These are phyloP conservation scores for Scolanthus callimorphus DNA, from an alignment of 92 coral and sea anemone genomes.

Conservation along the genomic window DNA sequence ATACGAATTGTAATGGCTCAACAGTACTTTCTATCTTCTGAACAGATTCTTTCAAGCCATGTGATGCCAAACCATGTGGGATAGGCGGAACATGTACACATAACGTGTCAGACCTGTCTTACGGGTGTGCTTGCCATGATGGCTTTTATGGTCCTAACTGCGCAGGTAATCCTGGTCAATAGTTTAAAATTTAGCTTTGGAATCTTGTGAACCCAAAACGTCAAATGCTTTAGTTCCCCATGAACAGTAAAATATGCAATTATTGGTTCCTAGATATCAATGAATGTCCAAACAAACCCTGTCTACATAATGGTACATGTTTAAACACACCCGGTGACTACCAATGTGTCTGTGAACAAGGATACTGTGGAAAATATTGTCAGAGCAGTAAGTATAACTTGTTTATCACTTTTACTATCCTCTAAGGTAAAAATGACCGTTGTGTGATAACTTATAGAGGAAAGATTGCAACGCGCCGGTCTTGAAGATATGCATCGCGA, in stretches of 20 bases:
- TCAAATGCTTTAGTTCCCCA: too few relatives aligned
- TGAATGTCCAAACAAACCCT: constrained; percentile 3
- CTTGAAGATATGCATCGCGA: too few relatives aligned
- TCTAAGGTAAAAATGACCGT: too few relatives aligned
- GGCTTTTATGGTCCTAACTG: not conserved
- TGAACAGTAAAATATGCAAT: too few relatives aligned
- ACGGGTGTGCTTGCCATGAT: not conserved
- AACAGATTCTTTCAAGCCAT: not conserved
- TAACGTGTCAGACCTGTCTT: not conserved
- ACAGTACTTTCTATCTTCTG: too few relatives aligned
- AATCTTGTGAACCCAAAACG: too few relatives aligned
- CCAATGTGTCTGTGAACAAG: constrained; percentile 14
- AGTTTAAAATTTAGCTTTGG: too few relatives aligned
- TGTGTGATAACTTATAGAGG: too few relatives aligned
- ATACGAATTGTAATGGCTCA: too few relatives aligned
- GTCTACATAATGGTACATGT: constrained; percentile 15
- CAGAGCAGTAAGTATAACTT: constrained; percentile 7
- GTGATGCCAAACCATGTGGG: constrained; percentile 15
- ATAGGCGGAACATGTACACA: constrained; percentile 8
- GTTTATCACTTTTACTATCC: too few relatives aligned
- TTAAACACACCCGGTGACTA: not conserved
- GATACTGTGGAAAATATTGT: constrained; percentile 14
- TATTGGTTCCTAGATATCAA: not conserved
- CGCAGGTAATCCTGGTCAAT: too few relatives aligned
- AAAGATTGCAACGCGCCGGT: too few relatives aligned